Evolutionary conservation across 2,888 invertebrate genomes (phyloP).

Genomic region (Ophion slaviceki): DNA sequence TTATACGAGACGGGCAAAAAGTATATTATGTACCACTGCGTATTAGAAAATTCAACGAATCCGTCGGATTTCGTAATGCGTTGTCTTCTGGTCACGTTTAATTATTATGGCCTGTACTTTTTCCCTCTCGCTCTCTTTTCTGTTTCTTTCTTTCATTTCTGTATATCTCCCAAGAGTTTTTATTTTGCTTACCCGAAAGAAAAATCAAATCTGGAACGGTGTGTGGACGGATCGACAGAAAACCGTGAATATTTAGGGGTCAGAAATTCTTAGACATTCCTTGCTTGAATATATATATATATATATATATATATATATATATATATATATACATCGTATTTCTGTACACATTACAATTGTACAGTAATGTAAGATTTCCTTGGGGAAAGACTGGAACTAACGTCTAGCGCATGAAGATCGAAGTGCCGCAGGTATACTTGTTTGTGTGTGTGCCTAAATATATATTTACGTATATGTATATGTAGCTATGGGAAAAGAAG

Average conservation of each 20-base stretch:
- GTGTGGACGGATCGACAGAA: too few species aligned
- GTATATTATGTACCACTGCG: background rate
- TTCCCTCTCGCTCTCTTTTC: background rate
- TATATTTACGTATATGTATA: background rate
- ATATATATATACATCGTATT: too few species aligned
- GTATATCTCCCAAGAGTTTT: background rate
- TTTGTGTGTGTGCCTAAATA: background rate
- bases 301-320: background rate
- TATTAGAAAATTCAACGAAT: slow-evolving; percentile 36
- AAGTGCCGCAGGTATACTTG: slow-evolving; percentile 3
- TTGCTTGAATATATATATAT: background rate
- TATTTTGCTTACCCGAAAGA: too few species aligned
- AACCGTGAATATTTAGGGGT: too few species aligned
- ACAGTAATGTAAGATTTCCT: slow-evolving; percentile 74
- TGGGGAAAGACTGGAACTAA: slow-evolving; percentile 71
- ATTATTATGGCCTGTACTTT: background rate
- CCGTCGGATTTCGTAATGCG: slow-evolving; percentile 10
- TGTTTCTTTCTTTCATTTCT: background rate
- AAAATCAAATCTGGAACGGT: background rate
- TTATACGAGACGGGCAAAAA: background rate
- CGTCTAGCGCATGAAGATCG: slow-evolving; percentile 38
- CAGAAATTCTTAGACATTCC: too few species aligned
- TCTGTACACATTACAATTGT: slow-evolving; percentile 10
- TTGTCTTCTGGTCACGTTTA: background rate
- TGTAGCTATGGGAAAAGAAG: background rate